Evolutionary conservation across 92 coral and sea anemone genomes (phyloP), one percentile per base, ranked within the genome.

Genomic region (Siderastrea radians): DNA sequence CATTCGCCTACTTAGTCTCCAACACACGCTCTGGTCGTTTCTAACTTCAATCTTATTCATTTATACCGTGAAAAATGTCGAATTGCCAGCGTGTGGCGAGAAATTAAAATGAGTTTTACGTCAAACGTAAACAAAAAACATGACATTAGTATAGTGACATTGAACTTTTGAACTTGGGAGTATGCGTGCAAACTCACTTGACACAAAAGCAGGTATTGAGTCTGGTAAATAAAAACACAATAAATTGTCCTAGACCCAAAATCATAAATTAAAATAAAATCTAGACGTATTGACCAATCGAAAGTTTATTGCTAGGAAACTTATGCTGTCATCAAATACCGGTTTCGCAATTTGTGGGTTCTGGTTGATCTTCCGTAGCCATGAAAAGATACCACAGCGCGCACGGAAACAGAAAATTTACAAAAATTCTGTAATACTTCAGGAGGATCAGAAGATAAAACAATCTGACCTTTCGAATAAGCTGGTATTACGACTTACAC

Each of bases 101-200:
- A 70, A 14, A 43, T 48, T 45, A 44, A 57, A 57, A 71, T 55
- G 57, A 69, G 68, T 14, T 49, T 12, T 46, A 13, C 13, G 86
- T 16, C 26, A 55, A 54, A 55, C 43, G 53, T 69, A 82, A 82
- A 82, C 77, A 82, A 70, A 54, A 38, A 45, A 4, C 38, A 26
- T 26, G 38, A 26, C 38, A 26, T 26, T 26, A 26, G 48, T 46
- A 61, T 26, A 26, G 48, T 46, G 78, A 51, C 59, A 45, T 78
- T 60, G 68, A 48, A 73, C 61, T 48, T 62, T 11, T 58, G 78
- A 82, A 82, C 78, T 82, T 82, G 78, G 70, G 83, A 64, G 1
- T 48, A 48, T 15, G 43, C 8, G 58, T 49, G n/a, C 49, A 38
- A 80, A 52, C 75, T 26, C 38, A 26, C 38, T 80, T 66, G 75